phyloP scores from a whole-genome alignment of 2,113 vertebrate genomes.

The Pitta sordida region DNA sequence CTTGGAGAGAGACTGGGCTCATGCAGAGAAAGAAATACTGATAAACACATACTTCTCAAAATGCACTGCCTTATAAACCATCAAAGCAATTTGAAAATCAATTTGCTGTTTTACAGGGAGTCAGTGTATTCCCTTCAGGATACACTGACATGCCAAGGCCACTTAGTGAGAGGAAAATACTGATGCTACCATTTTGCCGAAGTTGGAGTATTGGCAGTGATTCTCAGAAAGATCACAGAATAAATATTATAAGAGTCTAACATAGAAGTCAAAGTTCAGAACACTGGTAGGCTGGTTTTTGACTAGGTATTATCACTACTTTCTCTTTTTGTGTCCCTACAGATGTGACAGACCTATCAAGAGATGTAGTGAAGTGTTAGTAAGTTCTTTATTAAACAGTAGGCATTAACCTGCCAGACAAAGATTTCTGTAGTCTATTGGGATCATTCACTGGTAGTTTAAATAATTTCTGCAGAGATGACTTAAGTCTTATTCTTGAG shows the following conservation, averaged over 20 bases:
- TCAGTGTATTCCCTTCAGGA: conserved; percentile 49
- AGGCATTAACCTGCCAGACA: background rate
- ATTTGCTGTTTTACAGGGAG: conserved; percentile 71
- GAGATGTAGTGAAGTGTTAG: background rate
- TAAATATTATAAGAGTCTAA: background rate
- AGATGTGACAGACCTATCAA: background rate
- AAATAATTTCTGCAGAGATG: background rate
- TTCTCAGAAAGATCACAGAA: background rate
- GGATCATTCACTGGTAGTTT: background rate
- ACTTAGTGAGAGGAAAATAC: conserved; percentile 65
- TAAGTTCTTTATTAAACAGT: background rate
- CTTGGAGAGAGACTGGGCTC: conserved; percentile 6
- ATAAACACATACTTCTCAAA: conserved; percentile 58
- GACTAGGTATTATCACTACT: background rate
- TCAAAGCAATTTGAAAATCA: conserved; percentile 77
- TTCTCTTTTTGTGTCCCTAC: background rate
- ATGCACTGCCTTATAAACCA: conserved; percentile 49
- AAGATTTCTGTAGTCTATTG: background rate
- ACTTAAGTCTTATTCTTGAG: background rate
- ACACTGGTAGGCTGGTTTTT: background rate
- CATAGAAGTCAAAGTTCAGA: conserved; percentile 15
- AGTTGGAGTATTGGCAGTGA: background rate
- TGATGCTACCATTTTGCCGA: conserved; percentile 31
- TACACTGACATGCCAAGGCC: conserved; percentile 55
- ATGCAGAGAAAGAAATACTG: conserved; percentile 27